Conservation (phyloP, 2,888 invertebrate genomes). For the Shargacucullia verbasci region DNA sequence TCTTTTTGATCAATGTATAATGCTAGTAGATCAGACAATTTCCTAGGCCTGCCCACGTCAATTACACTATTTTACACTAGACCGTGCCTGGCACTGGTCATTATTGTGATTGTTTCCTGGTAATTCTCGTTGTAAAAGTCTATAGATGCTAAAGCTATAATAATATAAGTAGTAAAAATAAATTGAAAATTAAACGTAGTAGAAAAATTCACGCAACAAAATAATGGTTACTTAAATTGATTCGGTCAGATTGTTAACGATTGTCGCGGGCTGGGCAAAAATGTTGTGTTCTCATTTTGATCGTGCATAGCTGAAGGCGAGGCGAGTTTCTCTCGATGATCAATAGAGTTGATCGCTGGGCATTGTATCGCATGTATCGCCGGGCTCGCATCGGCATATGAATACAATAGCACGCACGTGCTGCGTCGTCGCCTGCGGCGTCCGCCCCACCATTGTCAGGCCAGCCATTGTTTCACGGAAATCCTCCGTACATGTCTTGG, state of each 20-base stretch:
- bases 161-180: constrained; percentile 38
- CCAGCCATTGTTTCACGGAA: constrained; percentile 83
- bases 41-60: constrained; percentile 64
- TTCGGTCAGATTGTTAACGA: constrained; percentile 41
- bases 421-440: constrained; percentile 67
- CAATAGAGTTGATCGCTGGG: constrained; percentile 57
- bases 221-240: constrained; percentile 36
- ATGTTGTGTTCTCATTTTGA: constrained; percentile 53
- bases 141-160: constrained; percentile 37
- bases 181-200: constrained; percentile 34
- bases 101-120: constrained; percentile 63
- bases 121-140: constrained; percentile 39
- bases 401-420: constrained; percentile 85
- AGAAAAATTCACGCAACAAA: constrained; percentile 29
- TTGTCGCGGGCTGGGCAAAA: constrained; percentile 39
- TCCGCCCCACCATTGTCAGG: constrained; percentile 77
- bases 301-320: constrained; percentile 54
- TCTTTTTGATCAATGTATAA: constrained; percentile 31
- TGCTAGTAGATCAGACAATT: constrained; percentile 55
- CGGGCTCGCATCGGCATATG: constrained; percentile 66
- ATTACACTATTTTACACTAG: constrained; percentile 65
- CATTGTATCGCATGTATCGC: constrained; percentile 64
- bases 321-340: constrained; percentile 59
- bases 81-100: constrained; percentile 57
- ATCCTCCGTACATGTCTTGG: constrained; percentile 80